phyloP scores from a whole-genome alignment of 2,888 invertebrate species.

The Drosophila dives region DNA sequence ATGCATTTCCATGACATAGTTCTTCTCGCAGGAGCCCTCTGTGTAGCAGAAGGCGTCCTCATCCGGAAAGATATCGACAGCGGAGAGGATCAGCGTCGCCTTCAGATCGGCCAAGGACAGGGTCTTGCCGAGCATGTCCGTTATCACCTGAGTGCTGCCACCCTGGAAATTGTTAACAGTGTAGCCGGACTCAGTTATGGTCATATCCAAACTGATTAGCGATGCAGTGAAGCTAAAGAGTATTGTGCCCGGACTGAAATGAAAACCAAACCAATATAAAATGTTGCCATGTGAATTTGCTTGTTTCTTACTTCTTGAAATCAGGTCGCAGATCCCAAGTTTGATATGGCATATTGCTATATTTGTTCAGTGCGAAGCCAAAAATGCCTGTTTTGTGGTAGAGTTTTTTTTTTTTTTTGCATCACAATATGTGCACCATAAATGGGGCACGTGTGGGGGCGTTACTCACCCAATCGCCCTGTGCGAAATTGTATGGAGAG shows the following conservation, averaged over 20 bases:
- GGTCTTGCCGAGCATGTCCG: constrained; percentile 82
- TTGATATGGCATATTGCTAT: constrained; percentile 93
- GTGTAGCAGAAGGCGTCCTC: constrained; percentile 91
- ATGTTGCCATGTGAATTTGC: no score
- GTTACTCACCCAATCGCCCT: constrained; percentile 87
- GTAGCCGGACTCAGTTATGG: constrained; percentile 85
- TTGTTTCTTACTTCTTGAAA: constrained; percentile 80
- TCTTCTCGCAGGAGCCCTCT: constrained; percentile 89
- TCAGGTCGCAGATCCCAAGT: constrained; percentile 93
- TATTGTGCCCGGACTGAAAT: constrained; percentile 79
- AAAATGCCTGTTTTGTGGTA: constrained; percentile 86
- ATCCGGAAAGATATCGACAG: constrained; percentile 93
- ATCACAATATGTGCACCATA: not conserved
- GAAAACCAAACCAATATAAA: not conserved
- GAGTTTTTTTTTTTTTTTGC: not conserved
- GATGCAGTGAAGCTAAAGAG: constrained; percentile 86
- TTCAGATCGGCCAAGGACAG: constrained; percentile 80
- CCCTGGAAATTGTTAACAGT: constrained; percentile 84
- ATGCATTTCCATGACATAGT: constrained; percentile 90
- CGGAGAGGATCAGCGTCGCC: constrained; percentile 86
- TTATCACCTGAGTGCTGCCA: constrained; percentile 82
- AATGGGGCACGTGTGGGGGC: not conserved
- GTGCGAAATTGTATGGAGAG: constrained; percentile 91
- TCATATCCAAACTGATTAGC: constrained; percentile 86
- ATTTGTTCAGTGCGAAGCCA: constrained; percentile 90